Evolutionary conservation across 2,113 vertebrate species (phyloP), one percentile per base, ranked within the genome.

Genomic region (Perca fluviatilis): DNA sequence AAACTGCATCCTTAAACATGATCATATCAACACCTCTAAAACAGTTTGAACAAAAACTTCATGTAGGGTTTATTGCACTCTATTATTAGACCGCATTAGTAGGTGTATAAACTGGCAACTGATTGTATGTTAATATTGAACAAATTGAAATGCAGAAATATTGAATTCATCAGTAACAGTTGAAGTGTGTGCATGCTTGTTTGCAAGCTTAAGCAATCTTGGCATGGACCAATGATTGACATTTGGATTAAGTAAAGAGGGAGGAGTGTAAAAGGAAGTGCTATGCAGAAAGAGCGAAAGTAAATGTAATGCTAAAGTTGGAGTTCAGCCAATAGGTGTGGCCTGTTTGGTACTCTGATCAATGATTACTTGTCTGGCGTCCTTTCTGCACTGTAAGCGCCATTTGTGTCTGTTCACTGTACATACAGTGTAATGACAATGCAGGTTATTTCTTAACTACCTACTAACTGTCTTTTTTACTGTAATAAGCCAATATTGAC

Each of bases 201-300:
- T 49, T 16, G 7, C 15, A 18, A 2, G 53, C 21, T 60, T 13
- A 0, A 49, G 54, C 5, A 33, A 46, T 54, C n/a, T 12, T 18
- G 23, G 7, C 33, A 27, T 16, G 13, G 5, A 9, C 25, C 6
- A 13, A 1, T 57, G 58, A 47, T 13, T 72, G 19, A 19, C 6
- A n/a, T 25, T 16, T 27, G 1, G 7, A 3, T 25, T 5, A 4
- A 6, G 36, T 10, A 3, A 40, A 46, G 5, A 18, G 0, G 5
- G 18, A 54, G 7, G 0, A 0, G 10, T 64, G 68, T n/a, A 25
- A 19, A 13, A 18, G 0, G 6, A 51, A 16, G 47, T 25, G 47
- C 8, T 40, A 1, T 3, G 1, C 4, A 8, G 73, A 21, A 21
- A 36, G 27, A 19, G 13, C 7, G 9, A 15, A 43, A 51, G n/a